phyloP scores from a whole-genome alignment of 2,113 vertebrate species.

The Planiliza haematocheilus region DNA sequence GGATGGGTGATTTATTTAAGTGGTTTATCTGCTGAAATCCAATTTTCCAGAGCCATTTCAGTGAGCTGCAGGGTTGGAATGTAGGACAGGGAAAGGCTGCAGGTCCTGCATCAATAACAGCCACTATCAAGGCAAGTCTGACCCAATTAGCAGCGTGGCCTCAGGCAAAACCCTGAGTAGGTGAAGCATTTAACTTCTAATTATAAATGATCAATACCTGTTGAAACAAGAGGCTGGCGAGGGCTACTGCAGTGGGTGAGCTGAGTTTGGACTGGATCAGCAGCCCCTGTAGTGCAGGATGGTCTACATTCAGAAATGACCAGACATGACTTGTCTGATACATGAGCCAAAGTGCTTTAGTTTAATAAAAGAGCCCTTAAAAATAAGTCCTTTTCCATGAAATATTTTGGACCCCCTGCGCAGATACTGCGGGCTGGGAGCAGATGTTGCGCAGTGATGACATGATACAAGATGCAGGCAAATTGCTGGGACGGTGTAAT shows the following conservation, averaged over 20 bases:
- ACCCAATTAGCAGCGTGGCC: slow-evolving; percentile 61
- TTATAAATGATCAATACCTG: slow-evolving; percentile 33
- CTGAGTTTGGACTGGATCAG: background rate
- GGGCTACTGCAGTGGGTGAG: background rate
- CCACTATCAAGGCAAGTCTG: slow-evolving; percentile 50
- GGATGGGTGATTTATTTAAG: slow-evolving; percentile 44
- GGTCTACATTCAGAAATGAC: background rate
- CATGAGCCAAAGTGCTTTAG: background rate
- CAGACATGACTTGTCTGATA: background rate
- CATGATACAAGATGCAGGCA: slow-evolving; percentile 20
- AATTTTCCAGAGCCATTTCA: slow-evolving; percentile 46
- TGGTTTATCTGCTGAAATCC: slow-evolving; percentile 51
- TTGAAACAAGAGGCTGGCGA: slow-evolving; percentile 8
- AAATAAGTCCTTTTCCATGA: no score
- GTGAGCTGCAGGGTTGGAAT: slow-evolving; percentile 44
- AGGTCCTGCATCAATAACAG: slow-evolving; percentile 50
- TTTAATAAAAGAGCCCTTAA: background rate
- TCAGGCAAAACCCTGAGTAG: slow-evolving; percentile 32
- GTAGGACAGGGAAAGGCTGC: slow-evolving; percentile 59
- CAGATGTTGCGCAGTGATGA: slow-evolving; percentile 28
- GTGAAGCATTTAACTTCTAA: slow-evolving; percentile 43
- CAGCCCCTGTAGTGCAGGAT: no score
- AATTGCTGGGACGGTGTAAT: slow-evolving; percentile 54
- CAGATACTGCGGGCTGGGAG: background rate
- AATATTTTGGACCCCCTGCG: background rate